phyloP scores from a whole-genome alignment of 2,888 invertebrate genomes.

The Dilophus febrilis region DNA sequence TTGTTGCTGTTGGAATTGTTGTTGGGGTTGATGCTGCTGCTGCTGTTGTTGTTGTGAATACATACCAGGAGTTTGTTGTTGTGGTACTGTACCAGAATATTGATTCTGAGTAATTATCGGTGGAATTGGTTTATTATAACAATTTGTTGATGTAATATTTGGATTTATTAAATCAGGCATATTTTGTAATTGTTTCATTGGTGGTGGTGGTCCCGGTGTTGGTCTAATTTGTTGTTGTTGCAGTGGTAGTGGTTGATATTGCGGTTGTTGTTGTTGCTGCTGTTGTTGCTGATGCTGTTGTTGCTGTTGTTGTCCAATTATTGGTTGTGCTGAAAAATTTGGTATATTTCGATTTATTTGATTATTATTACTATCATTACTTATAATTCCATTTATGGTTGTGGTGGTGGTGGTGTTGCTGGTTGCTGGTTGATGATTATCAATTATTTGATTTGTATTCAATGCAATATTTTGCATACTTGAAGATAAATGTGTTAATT shows the following conservation, averaged over 20 bases:
- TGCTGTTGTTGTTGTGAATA: constrained; percentile 1
- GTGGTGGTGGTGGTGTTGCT: neutral
- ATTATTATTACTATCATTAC: too few relatives aligned
- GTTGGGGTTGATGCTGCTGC: constrained; percentile 7
- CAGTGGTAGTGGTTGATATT: neutral
- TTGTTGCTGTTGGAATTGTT: constrained; percentile 14
- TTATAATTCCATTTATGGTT: too few relatives aligned
- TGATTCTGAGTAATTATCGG: neutral
- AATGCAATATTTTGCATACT: constrained; percentile 14
- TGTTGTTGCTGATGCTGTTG: constrained; percentile 1
- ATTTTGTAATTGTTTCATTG: too few relatives aligned
- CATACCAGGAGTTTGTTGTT: neutral
- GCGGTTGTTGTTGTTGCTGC: neutral
- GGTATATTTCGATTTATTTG: too few relatives aligned
- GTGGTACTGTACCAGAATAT: neutral
- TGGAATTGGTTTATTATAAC: neutral
- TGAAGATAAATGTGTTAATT: constrained; percentile 10
- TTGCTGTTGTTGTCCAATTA: neutral
- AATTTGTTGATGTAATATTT: neutral
- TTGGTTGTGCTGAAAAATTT: neutral
- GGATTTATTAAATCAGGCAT: constrained; percentile 4
- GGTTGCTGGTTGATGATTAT: neutral
- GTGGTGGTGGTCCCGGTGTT: neutral
- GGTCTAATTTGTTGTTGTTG: neutral
- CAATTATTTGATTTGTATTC: neutral